Evolutionary conservation across 2,113 vertebrate genomes (phyloP).

Genomic region (Calidris pugnax): DNA sequence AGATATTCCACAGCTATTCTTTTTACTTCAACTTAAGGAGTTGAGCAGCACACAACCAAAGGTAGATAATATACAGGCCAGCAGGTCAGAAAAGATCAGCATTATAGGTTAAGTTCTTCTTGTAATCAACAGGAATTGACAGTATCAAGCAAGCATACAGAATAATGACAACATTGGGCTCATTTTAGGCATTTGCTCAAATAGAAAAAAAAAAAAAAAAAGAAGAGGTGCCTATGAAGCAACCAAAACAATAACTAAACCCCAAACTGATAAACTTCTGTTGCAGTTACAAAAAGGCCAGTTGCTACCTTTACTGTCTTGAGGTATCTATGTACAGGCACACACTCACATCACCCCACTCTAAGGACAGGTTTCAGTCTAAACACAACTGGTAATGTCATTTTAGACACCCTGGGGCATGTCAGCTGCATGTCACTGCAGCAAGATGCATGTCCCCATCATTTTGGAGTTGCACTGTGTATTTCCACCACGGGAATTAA

Average conservation of each 20-base stretch:
- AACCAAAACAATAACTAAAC: background rate
- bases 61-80: too few species aligned
- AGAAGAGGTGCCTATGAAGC: background rate
- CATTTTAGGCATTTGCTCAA: background rate
- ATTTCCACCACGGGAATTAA: background rate
- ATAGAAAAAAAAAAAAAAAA: background rate
- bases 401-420: background rate
- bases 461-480: background rate
- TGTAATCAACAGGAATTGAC: background rate
- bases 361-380: background rate
- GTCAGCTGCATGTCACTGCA: background rate
- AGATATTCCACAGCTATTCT: too few species aligned
- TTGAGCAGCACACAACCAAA: too few species aligned
- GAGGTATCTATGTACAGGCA: background rate
- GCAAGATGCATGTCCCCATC: rapidly evolving
- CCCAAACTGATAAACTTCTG: background rate
- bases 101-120: background rate
- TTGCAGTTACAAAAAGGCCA: background rate
- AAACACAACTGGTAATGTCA: background rate
- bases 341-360: background rate
- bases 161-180: background rate
- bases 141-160: background rate
- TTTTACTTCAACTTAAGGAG: too few species aligned
- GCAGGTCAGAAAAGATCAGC: too few species aligned
- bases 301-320: background rate